Percentiles rank a stretch among this genome's conserved stretches.
Conservation (phyloP, 1,140 invertebrate genomes). For the Dendrolimus kikuchii region DNA sequence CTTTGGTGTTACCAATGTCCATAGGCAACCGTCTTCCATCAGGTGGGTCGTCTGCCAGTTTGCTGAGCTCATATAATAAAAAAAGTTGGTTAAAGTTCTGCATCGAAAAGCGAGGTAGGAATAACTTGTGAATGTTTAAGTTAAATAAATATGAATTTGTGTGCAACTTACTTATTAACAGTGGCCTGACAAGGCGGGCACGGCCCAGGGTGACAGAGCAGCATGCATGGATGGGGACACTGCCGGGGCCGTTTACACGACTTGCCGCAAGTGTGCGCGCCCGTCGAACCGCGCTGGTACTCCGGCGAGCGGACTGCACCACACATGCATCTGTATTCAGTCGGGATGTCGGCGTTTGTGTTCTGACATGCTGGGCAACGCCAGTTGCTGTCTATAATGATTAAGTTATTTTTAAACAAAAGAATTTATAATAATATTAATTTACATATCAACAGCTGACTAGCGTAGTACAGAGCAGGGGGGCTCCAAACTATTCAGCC, state of each 20-base stretch:
- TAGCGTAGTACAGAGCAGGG: too few species aligned
- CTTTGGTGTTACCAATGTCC: too few species aligned
- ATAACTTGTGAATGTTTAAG: too few species aligned
- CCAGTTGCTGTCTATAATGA: conserved; percentile 81
- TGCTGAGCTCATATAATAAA: too few species aligned
- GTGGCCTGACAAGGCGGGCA: conserved; percentile 85
- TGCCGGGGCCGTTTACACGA: conserved; percentile 80
- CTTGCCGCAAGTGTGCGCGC: conserved; percentile 92
- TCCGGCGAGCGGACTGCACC: conserved; percentile 83
- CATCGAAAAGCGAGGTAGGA: too few species aligned
- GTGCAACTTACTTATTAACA: conserved; percentile 54
- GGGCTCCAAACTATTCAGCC: too few species aligned
- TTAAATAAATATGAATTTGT: too few species aligned
- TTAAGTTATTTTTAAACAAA: conserved; percentile 6
- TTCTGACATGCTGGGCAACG: conserved; percentile 94
- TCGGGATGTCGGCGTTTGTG: conserved; percentile 77
- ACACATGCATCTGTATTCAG: conserved; percentile 88
- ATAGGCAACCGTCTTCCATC: too few species aligned
- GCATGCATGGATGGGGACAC: conserved; percentile 88
- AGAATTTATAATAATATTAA: neutral
- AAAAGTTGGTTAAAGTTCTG: too few species aligned
- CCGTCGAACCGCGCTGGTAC: conserved; percentile 78
- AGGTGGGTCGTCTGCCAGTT: too few species aligned
- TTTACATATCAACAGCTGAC: neutral
- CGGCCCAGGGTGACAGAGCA: conserved; percentile 93